Base-by-base conservation (phyloP, 2,797 vertebrate species). In the Ciconia nigra region DNA sequence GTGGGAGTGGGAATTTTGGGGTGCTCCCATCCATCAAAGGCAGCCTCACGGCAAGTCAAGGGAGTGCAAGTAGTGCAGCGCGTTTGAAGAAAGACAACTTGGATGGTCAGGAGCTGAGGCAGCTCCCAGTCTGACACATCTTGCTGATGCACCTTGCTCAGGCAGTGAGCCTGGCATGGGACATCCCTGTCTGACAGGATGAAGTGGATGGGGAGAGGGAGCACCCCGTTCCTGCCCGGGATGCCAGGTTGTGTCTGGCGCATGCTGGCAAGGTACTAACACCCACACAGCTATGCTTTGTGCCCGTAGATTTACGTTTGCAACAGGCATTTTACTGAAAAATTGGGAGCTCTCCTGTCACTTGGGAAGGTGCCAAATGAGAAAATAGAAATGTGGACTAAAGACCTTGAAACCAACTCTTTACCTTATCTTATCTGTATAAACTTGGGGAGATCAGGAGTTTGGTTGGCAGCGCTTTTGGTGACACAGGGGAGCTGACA, bases 221-320 rank as follows among this genome's bases (percentile, higher is more conserved):
- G 44, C 54, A 73, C 15, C 33, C 15, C 37, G 9, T 47, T 93
- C 65, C 73, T 79, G 37, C 29, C n/a, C 4, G 4, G 22, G 57
- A 66, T 69, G 66, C 15, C 5, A 9, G 28, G 28, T 74, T 0
- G 0, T 9, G 22, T 46, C 35, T 78, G 20, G n/a, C 51, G 65
- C 46, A 46, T 0, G 0, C 55, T 5, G 1, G 7, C 0, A 2
- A 61, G 33, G 24, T 78, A 17, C 52, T 13, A 39, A 54, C 44
- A 35, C 25, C 46, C 3, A 4, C 58, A 35, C 35, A 79, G 49
- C 46, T 62, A 11, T 21, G n/a, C 52, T 59, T 51, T 59, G n/a
- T 76, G 54, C 28, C 67, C 4, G 1, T 25, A 47, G 28, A 39
- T 72, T 89, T 76, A 44, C 15, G 35, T 24, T 69, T 49, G 39